Percentiles rank a stretch among this genome's conserved stretches.
These are phyloP conservation scores for Lithophane leautieri DNA, from an alignment of 2,888 invertebrate genomes.

Conservation along the genomic window DNA sequence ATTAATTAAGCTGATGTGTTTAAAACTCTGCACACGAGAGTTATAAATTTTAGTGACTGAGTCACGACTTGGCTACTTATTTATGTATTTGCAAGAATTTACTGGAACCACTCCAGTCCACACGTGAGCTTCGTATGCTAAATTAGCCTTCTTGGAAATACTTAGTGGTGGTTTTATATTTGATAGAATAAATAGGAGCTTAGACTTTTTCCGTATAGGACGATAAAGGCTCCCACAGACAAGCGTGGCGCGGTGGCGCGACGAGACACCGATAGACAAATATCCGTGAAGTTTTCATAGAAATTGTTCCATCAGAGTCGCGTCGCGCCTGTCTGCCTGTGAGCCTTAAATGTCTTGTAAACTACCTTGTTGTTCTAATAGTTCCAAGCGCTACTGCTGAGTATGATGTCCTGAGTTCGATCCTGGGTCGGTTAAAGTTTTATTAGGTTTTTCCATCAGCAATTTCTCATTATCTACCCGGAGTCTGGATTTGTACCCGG, in stretches of 20 bases:
- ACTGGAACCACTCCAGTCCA: slow-evolving; percentile 66
- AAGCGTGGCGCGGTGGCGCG: no score
- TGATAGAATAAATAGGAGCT: not conserved
- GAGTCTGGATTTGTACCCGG: not conserved
- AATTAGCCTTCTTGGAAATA: slow-evolving; percentile 65
- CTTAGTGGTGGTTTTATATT: slow-evolving; percentile 20
- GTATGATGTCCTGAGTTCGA: not conserved
- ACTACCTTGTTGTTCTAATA: not conserved
- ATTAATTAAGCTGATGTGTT: slow-evolving; percentile 82
- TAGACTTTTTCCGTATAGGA: not conserved
- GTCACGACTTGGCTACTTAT: slow-evolving; percentile 74
- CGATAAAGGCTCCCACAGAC: not conserved
- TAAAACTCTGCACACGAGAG: slow-evolving; percentile 79
- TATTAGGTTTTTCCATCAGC: not conserved
- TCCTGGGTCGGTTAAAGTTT: not conserved
- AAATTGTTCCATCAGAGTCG: no score
- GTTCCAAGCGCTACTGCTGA: not conserved
- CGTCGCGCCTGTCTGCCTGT: no score
- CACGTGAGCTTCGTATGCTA: slow-evolving; percentile 67
- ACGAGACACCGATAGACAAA: no score
- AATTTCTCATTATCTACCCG: not conserved
- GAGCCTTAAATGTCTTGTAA: not conserved
- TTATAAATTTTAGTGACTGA: slow-evolving; percentile 78
- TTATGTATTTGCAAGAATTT: slow-evolving; percentile 77
- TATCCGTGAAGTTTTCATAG: no score